Evolutionary conservation across 1,140 invertebrate species (phyloP), one percentile per base, ranked within the genome.

Genomic region (Berghia stephanieae): DNA sequence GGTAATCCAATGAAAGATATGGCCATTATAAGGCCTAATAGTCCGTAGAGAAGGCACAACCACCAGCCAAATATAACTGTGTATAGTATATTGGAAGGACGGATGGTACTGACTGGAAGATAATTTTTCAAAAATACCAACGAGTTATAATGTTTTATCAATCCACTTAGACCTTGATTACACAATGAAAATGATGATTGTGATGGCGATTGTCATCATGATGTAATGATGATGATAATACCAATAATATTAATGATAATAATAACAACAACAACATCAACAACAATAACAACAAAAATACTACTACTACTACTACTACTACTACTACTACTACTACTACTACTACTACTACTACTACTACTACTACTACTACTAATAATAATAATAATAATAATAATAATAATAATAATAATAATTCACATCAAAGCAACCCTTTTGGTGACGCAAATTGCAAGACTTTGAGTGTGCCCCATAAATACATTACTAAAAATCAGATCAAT

Each of bases 1-100:
- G 78, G 44, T 73, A 75, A 77, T 3, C 86, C 87, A 49, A 88
- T 71, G 73, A 85, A 55, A 13, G 87, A 83, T 3, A 85, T 0
- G 40, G 75, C 81, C 87, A 88, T 86, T 2, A 88, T 0, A 24
- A 70, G n/a, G 21, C 81, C 83, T 1, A 86, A 73, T 0, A 88
- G 21, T 3, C 83, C 36, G 67, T 88, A 88, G 13, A 86, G n/a
- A n/a, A 86, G 34, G 1, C 83, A 79, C 18, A 86, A 38, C 86
- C 87, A 88, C 87, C 87, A 88, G 16, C 87, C 87, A 77, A 87
- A 80, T 57, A 87, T 66, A 8, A 86, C 0, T 1, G 81, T 73
- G 73, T 88, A 88, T 16, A 86, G 4, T 21, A 87, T 77, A 60
- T 87, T 87, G 46, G 76, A 81, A 0, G 83, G 81, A 21, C 81